phyloP scores from a whole-genome alignment of 1,140 invertebrate genomes.

The Spodoptera litura region DNA sequence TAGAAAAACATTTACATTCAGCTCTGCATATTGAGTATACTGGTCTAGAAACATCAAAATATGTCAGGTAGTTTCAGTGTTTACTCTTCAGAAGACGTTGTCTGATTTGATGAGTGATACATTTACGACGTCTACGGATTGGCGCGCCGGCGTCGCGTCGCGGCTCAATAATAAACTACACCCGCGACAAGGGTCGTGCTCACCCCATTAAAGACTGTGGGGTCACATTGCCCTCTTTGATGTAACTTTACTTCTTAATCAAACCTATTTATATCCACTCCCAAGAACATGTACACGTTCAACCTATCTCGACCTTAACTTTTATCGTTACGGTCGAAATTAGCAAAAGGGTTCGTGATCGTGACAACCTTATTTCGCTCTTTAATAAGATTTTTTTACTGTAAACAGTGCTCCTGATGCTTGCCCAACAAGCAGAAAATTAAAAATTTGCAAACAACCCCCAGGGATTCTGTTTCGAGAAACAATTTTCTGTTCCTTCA shows the following conservation, averaged over 20 bases:
- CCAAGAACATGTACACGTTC: constrained; percentile 26
- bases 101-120: constrained; percentile 19
- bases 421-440: constrained; percentile 75
- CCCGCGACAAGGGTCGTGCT: constrained; percentile 47
- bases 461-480: constrained; percentile 64
- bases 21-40: too few relatives aligned
- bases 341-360: constrained; percentile 53
- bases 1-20: too few relatives aligned
- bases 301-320: constrained; percentile 16
- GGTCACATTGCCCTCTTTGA: constrained; percentile 60
- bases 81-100: neutral
- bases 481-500: constrained; percentile 58
- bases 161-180: constrained; percentile 66
- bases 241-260: constrained; percentile 61
- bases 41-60: too few relatives aligned
- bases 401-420: constrained; percentile 71
- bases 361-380: constrained; percentile 63
- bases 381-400: constrained; percentile 68
- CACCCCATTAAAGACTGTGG: constrained; percentile 58
- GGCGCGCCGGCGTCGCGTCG: constrained; percentile 61
- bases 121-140: constrained; percentile 60
- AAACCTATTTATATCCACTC: constrained; percentile 49
- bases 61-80: too few relatives aligned
- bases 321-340: constrained; percentile 27
- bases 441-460: constrained; percentile 71